Conservation (phyloP, 2,797 vertebrate genomes). For the Melopsittacus undulatus region DNA sequence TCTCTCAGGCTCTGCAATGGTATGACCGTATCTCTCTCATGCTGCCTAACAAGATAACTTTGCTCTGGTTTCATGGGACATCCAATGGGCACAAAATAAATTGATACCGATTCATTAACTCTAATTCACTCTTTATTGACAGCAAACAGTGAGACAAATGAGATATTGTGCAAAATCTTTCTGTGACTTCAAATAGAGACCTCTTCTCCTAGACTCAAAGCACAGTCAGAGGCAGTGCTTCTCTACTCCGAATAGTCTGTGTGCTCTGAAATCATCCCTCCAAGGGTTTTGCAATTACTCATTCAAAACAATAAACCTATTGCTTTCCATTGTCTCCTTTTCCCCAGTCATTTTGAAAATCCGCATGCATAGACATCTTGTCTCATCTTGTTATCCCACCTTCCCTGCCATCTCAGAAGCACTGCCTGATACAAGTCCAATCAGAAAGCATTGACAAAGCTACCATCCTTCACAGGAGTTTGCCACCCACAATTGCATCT, state of each 20-base stretch:
- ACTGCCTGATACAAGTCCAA: rapidly evolving
- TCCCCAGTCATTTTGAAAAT: not conserved
- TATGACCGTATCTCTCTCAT: not conserved
- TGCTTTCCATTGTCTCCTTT: not conserved
- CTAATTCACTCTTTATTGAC: not conserved
- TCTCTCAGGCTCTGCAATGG: not conserved
- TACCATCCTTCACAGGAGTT: not conserved
- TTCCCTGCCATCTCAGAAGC: not conserved
- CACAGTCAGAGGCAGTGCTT: not conserved
- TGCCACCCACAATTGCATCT: not conserved
- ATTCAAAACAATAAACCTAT: not conserved
- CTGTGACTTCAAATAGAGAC: not conserved
- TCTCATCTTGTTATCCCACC: not conserved
- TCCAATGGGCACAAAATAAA: not conserved
- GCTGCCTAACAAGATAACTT: not conserved
- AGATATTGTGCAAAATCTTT: not conserved
- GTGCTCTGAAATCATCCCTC: not conserved
- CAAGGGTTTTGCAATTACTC: not conserved
- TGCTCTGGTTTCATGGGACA: not conserved
- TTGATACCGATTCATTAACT: not conserved
- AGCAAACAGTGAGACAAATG: not conserved
- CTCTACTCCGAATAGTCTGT: not conserved
- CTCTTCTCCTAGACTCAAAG: not conserved
- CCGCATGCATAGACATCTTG: not conserved
- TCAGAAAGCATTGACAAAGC: not conserved